phyloP scores from a whole-genome alignment of 2,888 invertebrate species.

The Philonicus albiceps region DNA sequence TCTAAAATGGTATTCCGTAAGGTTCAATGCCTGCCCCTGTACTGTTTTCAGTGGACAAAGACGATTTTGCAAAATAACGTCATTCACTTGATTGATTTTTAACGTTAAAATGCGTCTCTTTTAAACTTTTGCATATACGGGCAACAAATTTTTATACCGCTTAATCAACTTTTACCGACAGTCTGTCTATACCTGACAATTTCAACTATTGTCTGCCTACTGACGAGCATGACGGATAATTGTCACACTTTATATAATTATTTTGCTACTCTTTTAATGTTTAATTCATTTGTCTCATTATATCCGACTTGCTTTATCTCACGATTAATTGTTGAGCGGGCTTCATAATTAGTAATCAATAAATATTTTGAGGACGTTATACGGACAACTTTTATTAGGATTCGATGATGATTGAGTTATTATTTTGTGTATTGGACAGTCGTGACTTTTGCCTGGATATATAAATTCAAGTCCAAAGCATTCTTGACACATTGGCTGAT shows the following conservation, averaged over 20 bases:
- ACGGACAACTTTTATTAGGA: neutral
- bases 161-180: neutral
- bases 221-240: conserved; percentile 22
- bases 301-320: neutral
- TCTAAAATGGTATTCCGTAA: neutral
- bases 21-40: conserved; percentile 23
- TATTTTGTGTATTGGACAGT: neutral
- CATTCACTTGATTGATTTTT: neutral
- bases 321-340: conserved; percentile 12
- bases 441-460: neutral
- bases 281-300: conserved; percentile 10
- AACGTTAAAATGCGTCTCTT: neutral
- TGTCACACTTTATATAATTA: conserved; percentile 35
- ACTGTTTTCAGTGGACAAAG: neutral
- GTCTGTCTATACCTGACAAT: neutral
- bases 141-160: neutral
- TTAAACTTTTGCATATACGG: neutral
- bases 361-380: conserved; percentile 13
- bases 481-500: neutral
- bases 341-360: conserved; percentile 35
- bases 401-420: neutral
- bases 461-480: neutral
- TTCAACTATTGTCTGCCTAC: conserved; percentile 29
- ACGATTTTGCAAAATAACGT: neutral
- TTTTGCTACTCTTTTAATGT: conserved; percentile 23